Conservation (phyloP, 2,797 vertebrate genomes). For the Esox masquinongy region DNA sequence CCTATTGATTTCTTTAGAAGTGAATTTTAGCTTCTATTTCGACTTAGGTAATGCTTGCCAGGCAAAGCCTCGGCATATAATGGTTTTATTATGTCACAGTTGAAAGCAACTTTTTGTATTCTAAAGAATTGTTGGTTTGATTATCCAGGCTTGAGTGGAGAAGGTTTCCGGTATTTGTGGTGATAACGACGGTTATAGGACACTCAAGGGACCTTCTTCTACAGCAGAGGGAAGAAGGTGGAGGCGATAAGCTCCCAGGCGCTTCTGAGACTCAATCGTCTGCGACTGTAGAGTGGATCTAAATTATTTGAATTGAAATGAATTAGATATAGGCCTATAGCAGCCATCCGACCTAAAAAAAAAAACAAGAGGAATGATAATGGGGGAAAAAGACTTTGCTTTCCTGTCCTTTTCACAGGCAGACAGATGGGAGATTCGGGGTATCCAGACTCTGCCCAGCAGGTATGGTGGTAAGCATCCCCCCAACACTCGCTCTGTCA, state of each 20-base stretch:
- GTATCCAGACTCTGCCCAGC: constrained; percentile 59
- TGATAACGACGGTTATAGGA: constrained; percentile 58
- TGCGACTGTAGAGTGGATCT: constrained; percentile 50
- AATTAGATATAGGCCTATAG: constrained; percentile 48
- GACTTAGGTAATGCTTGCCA: neutral
- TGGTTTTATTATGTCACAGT: neutral
- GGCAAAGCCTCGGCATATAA: neutral
- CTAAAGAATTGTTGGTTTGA: neutral
- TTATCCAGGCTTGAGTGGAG: neutral
- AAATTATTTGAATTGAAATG: constrained; percentile 57
- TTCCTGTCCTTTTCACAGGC: constrained; percentile 47
- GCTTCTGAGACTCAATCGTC: constrained; percentile 59
- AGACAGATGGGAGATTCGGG: constrained; percentile 63
- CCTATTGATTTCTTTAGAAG: constrained; percentile 42
- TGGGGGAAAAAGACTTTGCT: constrained; percentile 44
- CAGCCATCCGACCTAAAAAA: constrained; percentile 33
- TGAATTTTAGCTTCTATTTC: constrained; percentile 32
- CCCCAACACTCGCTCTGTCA: constrained; percentile 15
- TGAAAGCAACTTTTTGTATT: neutral
- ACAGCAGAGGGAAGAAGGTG: constrained; percentile 6
- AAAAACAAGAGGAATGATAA: neutral
- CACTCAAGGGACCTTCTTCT: constrained; percentile 44
- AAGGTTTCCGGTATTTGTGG: constrained; percentile 18
- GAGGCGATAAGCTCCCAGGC: constrained; percentile 62
- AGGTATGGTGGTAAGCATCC: constrained; percentile 23